Conservation (phyloP, 2,113 vertebrate species). For the Progne subis region DNA sequence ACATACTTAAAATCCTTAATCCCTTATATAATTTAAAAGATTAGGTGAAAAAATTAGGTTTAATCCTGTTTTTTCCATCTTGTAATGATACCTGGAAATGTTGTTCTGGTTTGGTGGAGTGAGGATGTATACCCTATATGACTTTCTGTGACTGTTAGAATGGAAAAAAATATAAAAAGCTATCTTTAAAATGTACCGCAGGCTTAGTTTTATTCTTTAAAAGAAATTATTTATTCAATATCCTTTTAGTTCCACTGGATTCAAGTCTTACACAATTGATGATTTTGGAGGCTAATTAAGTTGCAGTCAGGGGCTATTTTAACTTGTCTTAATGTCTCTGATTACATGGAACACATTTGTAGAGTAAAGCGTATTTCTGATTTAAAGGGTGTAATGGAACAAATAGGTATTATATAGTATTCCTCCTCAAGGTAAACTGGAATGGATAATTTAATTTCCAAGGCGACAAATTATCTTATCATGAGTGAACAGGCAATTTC, state of each 20-base stretch:
- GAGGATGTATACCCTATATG: not conserved
- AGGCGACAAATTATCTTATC: slow-evolving; percentile 77
- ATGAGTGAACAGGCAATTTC: slow-evolving; percentile 71
- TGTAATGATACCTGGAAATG: not conserved
- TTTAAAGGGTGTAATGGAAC: slow-evolving; percentile 62
- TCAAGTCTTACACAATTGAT: slow-evolving; percentile 17
- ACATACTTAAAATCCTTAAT: not conserved
- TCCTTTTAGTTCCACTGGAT: slow-evolving; percentile 22
- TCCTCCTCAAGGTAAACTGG: slow-evolving; percentile 67
- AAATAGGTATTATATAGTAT: slow-evolving; percentile 68
- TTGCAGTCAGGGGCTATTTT: slow-evolving; percentile 40
- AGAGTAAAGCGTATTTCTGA: slow-evolving; percentile 49
- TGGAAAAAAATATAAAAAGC: not conserved
- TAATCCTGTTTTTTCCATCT: not conserved
- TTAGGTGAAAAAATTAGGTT: not conserved
- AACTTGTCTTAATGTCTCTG: slow-evolving; percentile 48
- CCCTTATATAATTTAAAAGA: not conserved
- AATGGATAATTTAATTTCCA: slow-evolving; percentile 77
- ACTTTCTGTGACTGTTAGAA: not conserved
- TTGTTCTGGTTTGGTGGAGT: not conserved
- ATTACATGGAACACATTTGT: slow-evolving; percentile 53
- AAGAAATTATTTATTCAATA: slow-evolving; percentile 38
- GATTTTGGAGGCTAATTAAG: slow-evolving; percentile 38
- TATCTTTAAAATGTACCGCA: not conserved
- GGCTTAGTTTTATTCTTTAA: not conserved